Evolutionary conservation across 1,140 invertebrate genomes (phyloP).

Genomic region (Penaeus japonicus): DNA sequence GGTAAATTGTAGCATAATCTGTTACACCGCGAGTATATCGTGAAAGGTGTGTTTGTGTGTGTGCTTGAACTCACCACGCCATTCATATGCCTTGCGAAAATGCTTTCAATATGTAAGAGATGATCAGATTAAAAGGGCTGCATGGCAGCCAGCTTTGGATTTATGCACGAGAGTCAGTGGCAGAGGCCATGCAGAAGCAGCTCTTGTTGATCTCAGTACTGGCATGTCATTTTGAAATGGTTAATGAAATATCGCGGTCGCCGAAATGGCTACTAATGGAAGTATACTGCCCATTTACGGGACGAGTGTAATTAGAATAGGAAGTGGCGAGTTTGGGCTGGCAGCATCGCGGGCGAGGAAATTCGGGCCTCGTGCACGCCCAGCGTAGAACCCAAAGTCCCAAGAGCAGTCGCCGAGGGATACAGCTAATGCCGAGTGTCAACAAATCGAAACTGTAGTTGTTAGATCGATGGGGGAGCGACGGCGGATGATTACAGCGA

Average conservation of each 20-base stretch:
- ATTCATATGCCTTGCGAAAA: too few species aligned
- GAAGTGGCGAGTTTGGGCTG: neutral
- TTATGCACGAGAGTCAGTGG: too few species aligned
- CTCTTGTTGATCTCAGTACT: too few species aligned
- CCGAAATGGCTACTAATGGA: constrained; percentile 32
- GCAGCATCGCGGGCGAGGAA: neutral
- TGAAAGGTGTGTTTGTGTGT: too few species aligned
- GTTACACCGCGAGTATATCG: neutral
- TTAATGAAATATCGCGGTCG: constrained; percentile 21
- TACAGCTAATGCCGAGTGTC: constrained; percentile 28
- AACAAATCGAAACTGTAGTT: constrained; percentile 47
- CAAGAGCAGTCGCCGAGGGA: neutral
- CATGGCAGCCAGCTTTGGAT: too few species aligned
- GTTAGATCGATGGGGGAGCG: constrained; percentile 31
- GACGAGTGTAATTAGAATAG: constrained; percentile 31
- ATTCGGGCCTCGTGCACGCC: neutral
- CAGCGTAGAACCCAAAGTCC: neutral
- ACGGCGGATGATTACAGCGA: neutral
- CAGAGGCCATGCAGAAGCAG: too few species aligned
- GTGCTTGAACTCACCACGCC: too few species aligned
- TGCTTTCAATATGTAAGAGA: too few species aligned
- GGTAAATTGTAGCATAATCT: constrained; percentile 2
- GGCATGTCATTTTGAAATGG: constrained; percentile 7
- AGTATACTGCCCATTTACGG: constrained; percentile 33
- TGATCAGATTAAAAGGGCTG: too few species aligned